Evolutionary conservation across 1,140 invertebrate genomes (phyloP), one percentile per base, ranked within the genome.

Genomic region (Ceratina japonica): DNA sequence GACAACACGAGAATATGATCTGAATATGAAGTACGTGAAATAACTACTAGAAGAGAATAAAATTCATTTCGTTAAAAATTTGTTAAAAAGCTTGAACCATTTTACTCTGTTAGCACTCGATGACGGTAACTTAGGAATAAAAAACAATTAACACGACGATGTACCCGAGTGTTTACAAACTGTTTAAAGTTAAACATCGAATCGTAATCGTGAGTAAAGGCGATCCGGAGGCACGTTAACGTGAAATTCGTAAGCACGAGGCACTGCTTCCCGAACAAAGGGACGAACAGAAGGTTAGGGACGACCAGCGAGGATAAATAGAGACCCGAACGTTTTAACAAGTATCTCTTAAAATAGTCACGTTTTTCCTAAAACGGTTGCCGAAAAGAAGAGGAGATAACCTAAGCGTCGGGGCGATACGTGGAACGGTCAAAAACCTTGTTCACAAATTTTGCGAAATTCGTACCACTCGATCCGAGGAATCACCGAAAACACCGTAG

Each of bases 261-360:
- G 22, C 20, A 66, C 13, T 24, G n/a, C 37, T 24, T 16, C 3
- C 18, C n/a, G 13, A 65, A 22, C 2, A 24, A 15, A 37, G 56
- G 15, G 49, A 62, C n/a, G n/a, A n/a, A n/a, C 61, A 3, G 66
- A 70, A 80, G 73, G 82, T 84, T 83, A 83, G 73, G 59, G 16
- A 59, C 31, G 27, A 58, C 68, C 51, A 71, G 61, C 58, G 49
- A 37, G 58, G 59, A 76, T 64, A 76, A 76, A 80, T 59, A 13
- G 27, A 54, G 54, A 20, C 72, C 56, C 15, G n/a, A 62, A 24
- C 13, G 27, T 73, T 63, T 59, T 22, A 22, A 27, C 22, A 54
- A 78, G 66, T 61, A 80, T 84, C 65, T 51, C 51, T 84, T 54
- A 58, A 56, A 84, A 83, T 72, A 52, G 62, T 61, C 51, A 31